These are phyloP conservation scores for Murina feae DNA, from an alignment of 2,113 vertebrate species.

Conservation along the genomic window DNA sequence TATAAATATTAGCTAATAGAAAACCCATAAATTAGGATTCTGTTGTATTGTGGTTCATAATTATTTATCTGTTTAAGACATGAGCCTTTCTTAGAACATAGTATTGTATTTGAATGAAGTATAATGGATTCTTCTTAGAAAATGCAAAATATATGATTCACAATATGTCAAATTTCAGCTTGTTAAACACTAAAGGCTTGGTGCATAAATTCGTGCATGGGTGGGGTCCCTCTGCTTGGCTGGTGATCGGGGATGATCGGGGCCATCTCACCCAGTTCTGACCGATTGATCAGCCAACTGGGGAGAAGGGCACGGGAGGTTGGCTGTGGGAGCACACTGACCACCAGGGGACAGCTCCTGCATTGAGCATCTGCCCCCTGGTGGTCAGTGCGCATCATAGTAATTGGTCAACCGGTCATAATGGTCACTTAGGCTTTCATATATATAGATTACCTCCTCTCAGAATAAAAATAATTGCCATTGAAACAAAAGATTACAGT, in stretches of 20 bases:
- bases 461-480: neutral
- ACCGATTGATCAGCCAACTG: too few relatives aligned
- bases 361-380: too few relatives aligned
- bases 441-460: neutral
- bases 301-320: too few relatives aligned
- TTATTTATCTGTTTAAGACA: neutral
- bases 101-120: neutral
- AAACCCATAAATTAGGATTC: neutral
- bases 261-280: too few relatives aligned
- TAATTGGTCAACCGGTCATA: too few relatives aligned
- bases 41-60: neutral
- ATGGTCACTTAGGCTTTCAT: too few relatives aligned
- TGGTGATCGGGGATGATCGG: too few relatives aligned
- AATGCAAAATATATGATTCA: neutral
- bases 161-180: conserved; percentile 28
- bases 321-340: too few relatives aligned
- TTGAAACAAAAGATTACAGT: conserved; percentile 34
- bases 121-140: neutral
- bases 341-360: too few relatives aligned
- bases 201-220: too few relatives aligned
- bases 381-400: too few relatives aligned
- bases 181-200: neutral
- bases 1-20: neutral
- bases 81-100: neutral
- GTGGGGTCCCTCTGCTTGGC: too few relatives aligned